phyloP scores from a whole-genome alignment of 2,113 vertebrate genomes.

The Himantopus leucocephalus region DNA sequence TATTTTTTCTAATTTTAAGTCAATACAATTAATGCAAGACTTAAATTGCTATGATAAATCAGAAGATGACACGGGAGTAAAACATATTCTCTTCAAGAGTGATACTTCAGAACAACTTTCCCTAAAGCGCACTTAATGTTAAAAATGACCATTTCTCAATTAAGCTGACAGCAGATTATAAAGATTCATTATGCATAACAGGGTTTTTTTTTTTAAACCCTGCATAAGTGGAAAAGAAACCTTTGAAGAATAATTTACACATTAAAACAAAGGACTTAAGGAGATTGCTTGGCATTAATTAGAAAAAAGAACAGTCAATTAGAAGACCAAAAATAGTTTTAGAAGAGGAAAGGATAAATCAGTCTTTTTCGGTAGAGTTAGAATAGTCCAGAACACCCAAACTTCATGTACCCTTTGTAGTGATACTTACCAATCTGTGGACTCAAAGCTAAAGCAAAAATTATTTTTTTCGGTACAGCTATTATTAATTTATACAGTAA shows the following conservation, averaged over 20 bases:
- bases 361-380: background rate
- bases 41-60: background rate
- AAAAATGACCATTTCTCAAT: constrained; percentile 8
- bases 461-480: background rate
- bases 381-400: background rate
- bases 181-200: background rate
- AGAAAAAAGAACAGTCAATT: background rate
- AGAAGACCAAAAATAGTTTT: background rate
- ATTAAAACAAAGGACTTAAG: background rate
- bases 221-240: background rate
- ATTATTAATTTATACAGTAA: background rate
- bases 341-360: background rate
- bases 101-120: background rate
- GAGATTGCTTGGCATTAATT: background rate
- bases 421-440: background rate
- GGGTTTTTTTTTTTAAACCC: background rate
- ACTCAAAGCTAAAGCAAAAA: background rate
- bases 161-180: background rate
- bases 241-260: background rate
- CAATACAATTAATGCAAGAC: background rate
- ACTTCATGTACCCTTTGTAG: background rate
- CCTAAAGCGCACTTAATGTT: background rate
- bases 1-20: background rate
- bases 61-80: background rate
- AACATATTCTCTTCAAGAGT: background rate